Evolutionary conservation across 2,113 vertebrate species (phyloP).

Genomic region (Stegostoma tigrinum): DNA sequence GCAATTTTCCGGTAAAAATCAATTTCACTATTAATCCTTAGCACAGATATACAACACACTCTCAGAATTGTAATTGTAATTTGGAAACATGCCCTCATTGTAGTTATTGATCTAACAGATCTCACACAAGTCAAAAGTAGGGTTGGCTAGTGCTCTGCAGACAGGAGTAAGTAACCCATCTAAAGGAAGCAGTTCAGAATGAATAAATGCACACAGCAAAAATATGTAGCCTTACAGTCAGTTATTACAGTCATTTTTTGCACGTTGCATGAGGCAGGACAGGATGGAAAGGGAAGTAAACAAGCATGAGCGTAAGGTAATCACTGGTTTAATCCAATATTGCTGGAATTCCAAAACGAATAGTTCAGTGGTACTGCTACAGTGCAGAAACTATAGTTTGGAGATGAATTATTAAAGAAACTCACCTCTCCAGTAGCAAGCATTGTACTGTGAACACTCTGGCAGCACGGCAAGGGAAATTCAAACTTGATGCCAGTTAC

Average conservation of each 20-base stretch:
- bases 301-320: background rate
- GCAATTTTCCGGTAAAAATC: conserved; percentile 41
- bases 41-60: background rate
- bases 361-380: background rate
- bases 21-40: conserved; percentile 39
- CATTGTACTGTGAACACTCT: background rate
- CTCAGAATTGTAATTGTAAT: background rate
- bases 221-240: background rate
- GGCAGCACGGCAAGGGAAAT: background rate
- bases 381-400: too few relatives aligned
- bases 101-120: background rate
- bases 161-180: too few relatives aligned
- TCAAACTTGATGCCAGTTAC: background rate
- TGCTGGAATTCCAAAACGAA: background rate
- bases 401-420: background rate
- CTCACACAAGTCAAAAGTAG: background rate
- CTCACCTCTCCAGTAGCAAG: background rate
- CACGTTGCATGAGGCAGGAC: background rate
- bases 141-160: background rate
- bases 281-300: background rate
- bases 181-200: background rate
- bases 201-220: background rate
- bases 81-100: background rate
- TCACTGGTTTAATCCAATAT: background rate
- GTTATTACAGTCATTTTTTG: background rate